These are phyloP conservation scores for Hemibagrus guttatus DNA, from an alignment of 2,797 vertebrate species.

Conservation along the genomic window DNA sequence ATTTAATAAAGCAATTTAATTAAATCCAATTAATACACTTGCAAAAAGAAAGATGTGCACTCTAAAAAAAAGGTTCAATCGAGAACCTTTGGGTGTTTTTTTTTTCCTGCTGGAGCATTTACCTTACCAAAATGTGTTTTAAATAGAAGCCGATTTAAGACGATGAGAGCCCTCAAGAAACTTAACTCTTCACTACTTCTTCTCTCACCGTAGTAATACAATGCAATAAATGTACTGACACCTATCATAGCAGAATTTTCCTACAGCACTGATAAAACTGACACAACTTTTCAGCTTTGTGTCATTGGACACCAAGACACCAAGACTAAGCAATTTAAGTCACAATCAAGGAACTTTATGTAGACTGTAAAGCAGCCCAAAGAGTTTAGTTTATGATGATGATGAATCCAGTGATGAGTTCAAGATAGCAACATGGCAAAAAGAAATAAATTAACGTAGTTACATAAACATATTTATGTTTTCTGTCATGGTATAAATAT, in stretches of 20 bases:
- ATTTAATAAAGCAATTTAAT: not conserved
- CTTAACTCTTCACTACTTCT: not conserved
- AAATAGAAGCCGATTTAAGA: not conserved
- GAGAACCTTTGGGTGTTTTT: not conserved
- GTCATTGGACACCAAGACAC: not conserved
- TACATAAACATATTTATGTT: not conserved
- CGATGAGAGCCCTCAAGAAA: not conserved
- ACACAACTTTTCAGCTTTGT: not conserved
- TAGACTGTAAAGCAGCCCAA: not conserved
- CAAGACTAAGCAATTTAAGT: not conserved
- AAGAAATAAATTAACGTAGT: not conserved
- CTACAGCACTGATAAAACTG: not conserved
- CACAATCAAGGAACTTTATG: not conserved
- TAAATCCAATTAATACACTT: not conserved
- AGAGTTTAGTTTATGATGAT: not conserved
- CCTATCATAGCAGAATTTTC: not conserved
- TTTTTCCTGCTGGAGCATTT: not conserved
- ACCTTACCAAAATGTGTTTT: not conserved
- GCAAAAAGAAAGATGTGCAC: not conserved
- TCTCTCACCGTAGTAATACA: not conserved
- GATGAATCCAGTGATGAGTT: not conserved
- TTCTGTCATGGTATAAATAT: not conserved
- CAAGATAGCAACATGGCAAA: not conserved
- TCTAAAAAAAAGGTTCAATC: not conserved
- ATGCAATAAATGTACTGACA: not conserved